Percentiles rank a stretch among this genome's conserved stretches.
Conservation (phyloP, 2,113 vertebrate genomes). For the Tonatia bakeri region DNA sequence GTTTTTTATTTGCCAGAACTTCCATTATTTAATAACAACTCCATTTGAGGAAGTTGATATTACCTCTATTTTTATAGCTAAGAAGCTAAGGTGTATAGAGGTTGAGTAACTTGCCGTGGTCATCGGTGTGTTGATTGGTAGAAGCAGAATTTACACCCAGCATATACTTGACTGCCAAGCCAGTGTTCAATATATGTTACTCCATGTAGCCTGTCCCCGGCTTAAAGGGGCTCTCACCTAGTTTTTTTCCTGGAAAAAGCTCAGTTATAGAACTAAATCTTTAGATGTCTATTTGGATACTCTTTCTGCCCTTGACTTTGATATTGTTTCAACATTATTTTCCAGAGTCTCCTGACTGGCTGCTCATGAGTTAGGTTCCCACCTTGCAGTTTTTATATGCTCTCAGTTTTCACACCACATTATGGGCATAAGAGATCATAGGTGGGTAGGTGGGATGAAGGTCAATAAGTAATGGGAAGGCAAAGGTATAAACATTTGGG, state of each 20-base stretch:
- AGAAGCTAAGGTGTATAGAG: not conserved
- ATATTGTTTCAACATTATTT: not conserved
- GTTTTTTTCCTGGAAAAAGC: constrained; percentile 27
- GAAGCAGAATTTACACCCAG: not conserved
- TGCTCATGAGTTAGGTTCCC: not conserved
- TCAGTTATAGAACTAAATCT: not conserved
- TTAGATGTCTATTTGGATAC: not conserved
- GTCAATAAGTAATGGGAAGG: not conserved
- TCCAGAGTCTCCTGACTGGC: not conserved
- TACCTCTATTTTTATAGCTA: not conserved
- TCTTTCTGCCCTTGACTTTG: constrained; percentile 11
- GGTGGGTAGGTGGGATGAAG: not conserved
- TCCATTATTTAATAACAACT: not conserved
- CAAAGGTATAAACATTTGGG: not conserved
- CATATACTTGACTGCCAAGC: not conserved
- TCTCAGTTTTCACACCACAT: not conserved
- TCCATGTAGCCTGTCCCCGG: not conserved
- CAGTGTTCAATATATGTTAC: not conserved
- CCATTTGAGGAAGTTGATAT: not conserved
- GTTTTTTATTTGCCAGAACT: not conserved
- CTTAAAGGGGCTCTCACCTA: not conserved
- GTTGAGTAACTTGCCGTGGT: not conserved
- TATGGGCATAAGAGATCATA: not conserved
- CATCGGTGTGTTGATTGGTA: not conserved
- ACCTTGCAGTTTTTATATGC: not conserved